Base-by-base conservation (phyloP, 2,888 invertebrate species). In the Capitulum mitella region DNA sequence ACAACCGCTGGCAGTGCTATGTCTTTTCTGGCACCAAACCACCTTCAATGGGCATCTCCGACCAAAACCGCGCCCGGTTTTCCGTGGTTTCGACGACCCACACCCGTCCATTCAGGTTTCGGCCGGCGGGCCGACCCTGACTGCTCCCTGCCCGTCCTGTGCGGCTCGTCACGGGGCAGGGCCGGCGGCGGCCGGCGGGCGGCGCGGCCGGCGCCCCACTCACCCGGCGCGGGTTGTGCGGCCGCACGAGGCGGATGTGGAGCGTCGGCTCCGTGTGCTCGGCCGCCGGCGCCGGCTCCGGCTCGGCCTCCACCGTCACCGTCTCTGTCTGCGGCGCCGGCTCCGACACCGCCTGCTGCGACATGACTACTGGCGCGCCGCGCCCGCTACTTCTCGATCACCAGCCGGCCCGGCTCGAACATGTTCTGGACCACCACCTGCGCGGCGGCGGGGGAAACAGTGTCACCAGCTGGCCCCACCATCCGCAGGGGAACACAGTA, bases 341-440 rank as follows among this genome's bases (percentile, higher is more conserved):
- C 40, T 40, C 40, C 40, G 26, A 6, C 6, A 40, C 6, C 40
- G 32, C 61, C 40, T 26, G 74, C 40, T 40, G 26, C 10, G 74
- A 74, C 74, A 74, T 74, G 70, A 19, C 70, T 34, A n/a, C n/a
- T n/a, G n/a, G n/a, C n/a, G n/a, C 26, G n/a, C 54, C 22, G 26
- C 26, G 26, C 40, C 16, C 34, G n/a, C 34, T 40, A 74, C 74
- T 74, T 74, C 74, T 74, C 74, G 34, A 74, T 74, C 74, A 74
- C 74, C 74, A 74, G 74, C 2, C 26, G 74, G 1, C 74, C 74
- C 6, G 74, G 74, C 37, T 37, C 37, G 74, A 74, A 74, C 74
- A 74, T 40, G 40, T 74, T 74, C 40, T 74, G 40, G n/a, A 74
- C n/a, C 29, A 74, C 74, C 37, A 29, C 26, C 74, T 74, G n/a